Percentiles rank a stretch among this genome's conserved stretches.
Conservation (phyloP, 1,140 invertebrate genomes). For the Uloborus diversus region DNA sequence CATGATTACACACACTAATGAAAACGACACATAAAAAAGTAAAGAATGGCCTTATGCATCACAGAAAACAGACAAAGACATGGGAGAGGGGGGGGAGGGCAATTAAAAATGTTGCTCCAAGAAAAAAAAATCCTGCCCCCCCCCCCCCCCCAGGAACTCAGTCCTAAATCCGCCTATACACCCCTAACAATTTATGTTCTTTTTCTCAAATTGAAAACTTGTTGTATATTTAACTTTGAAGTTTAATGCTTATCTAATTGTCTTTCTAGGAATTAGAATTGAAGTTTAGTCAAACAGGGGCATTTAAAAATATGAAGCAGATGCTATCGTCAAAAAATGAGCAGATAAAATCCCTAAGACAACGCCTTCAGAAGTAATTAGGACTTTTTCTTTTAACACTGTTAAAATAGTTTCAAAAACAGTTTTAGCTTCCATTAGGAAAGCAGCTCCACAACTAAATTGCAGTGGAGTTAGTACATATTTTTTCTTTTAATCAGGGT, state of each 20-base stretch:
- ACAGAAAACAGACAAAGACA: too few relatives aligned
- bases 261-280: conserved; percentile 69
- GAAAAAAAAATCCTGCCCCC: background rate
- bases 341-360: conserved; percentile 43
- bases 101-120: background rate
- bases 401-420: too few relatives aligned
- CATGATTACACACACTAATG: too few relatives aligned
- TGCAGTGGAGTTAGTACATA: too few relatives aligned
- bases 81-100: too few relatives aligned
- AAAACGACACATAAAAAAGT: too few relatives aligned
- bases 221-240: background rate
- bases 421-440: too few relatives aligned
- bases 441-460: too few relatives aligned
- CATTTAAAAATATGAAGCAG: conserved; percentile 72
- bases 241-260: background rate
- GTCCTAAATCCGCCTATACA: background rate
- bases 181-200: background rate
- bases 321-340: conserved; percentile 65
- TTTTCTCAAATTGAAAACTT: background rate
- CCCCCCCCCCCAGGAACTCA: too few relatives aligned
- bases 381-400: too few relatives aligned
- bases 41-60: too few relatives aligned
- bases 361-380: conserved; percentile 24
- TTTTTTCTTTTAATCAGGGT: too few relatives aligned
- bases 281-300: conserved; percentile 71